phyloP scores from a whole-genome alignment of 2,113 vertebrate species.

The Rhinichthys klamathensis region DNA sequence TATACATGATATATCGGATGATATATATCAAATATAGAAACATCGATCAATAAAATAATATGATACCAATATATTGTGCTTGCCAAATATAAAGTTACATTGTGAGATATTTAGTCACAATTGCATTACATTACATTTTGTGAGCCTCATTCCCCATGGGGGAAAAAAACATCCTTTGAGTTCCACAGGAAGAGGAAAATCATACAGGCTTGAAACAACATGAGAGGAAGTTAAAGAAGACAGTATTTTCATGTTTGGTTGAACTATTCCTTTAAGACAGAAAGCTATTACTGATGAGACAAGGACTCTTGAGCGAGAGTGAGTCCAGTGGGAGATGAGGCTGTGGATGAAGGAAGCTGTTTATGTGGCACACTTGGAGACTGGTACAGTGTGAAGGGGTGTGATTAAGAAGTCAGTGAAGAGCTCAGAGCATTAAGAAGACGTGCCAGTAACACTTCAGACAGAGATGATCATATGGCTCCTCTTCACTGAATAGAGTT shows the following conservation, averaged over 20 bases:
- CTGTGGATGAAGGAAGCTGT: background rate
- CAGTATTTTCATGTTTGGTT: background rate
- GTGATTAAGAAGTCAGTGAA: background rate
- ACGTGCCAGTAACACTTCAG: background rate
- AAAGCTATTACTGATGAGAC: background rate
- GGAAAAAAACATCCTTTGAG: too few relatives aligned
- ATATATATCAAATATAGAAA: background rate
- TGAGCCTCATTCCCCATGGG: too few relatives aligned
- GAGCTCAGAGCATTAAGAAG: slow-evolving; percentile 1
- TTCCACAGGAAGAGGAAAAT: too few relatives aligned
- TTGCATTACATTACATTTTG: background rate
- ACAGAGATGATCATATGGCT: background rate
- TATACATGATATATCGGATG: background rate
- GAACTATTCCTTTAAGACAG: background rate
- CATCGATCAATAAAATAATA: too few relatives aligned
- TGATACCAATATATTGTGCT: background rate
- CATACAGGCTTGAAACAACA: background rate
- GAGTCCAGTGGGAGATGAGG: background rate
- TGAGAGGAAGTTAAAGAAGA: background rate
- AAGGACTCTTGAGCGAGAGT: background rate
- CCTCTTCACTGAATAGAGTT: slow-evolving; percentile 18
- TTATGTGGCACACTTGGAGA: background rate
- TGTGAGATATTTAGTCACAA: background rate
- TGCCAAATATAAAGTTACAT: background rate
- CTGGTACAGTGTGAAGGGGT: background rate